Evolutionary conservation across 2,113 vertebrate species (phyloP).

Genomic region (Laticauda laticaudata): DNA sequence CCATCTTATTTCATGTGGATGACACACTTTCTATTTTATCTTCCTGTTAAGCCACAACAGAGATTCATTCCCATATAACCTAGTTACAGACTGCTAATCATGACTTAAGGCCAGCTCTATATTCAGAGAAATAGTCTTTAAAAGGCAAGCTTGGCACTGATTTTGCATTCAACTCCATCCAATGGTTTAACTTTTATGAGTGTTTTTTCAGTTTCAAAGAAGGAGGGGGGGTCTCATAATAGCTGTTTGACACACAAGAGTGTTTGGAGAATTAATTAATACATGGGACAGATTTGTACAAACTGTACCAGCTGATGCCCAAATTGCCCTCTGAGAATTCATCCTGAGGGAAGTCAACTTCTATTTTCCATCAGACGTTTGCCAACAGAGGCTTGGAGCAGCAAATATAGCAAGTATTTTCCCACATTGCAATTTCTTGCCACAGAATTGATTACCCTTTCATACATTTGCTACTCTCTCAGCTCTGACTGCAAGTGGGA

Average conservation of each 20-base stretch:
- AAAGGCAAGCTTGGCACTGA: not conserved
- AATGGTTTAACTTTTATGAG: constrained; percentile 2
- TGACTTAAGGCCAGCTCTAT: not conserved
- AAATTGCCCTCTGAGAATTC: rapidly evolving
- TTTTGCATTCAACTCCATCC: not conserved
- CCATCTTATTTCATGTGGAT: not conserved
- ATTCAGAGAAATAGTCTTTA: not conserved
- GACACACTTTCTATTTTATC: not conserved
- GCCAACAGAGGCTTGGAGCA: not conserved
- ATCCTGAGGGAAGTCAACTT: not conserved
- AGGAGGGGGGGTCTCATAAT: not conserved
- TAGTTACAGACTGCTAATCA: not conserved
- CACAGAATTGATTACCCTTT: not conserved
- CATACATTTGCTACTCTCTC: not conserved
- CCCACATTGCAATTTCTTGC: constrained; percentile 3
- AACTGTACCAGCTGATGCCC: not conserved
- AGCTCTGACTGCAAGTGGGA: not conserved
- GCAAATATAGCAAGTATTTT: not conserved
- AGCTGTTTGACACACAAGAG: not conserved
- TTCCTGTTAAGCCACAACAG: not conserved
- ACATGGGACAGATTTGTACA: constrained; percentile 9
- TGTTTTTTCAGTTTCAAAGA: constrained; percentile 18
- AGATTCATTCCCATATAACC: not conserved
- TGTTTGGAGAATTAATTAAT: not conserved
- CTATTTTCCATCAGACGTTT: constrained; percentile 14